Percentiles rank a stretch among this genome's conserved stretches.
phyloP scores from a whole-genome alignment of 2,113 vertebrate genomes.

The Vanacampus margaritifer region DNA sequence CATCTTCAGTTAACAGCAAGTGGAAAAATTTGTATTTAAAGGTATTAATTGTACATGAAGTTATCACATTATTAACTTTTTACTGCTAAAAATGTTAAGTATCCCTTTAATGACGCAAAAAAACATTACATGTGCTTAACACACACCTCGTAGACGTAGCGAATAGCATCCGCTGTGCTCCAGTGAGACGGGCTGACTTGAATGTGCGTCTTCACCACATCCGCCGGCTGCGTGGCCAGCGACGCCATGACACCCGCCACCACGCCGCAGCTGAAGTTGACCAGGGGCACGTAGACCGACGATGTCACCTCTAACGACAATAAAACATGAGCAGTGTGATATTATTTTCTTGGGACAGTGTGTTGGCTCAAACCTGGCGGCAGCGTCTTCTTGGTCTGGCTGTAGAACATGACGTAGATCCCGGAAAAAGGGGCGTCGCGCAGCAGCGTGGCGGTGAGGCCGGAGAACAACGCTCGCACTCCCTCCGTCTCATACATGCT shows the following conservation, averaged over 20 bases:
- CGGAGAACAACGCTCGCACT: constrained; percentile 84
- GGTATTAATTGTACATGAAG: too few relatives aligned
- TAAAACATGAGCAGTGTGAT: neutral
- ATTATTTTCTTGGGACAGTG: neutral
- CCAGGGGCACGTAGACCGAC: constrained; percentile 69
- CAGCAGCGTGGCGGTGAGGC: constrained; percentile 87
- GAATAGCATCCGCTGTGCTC: constrained; percentile 72
- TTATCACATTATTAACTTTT: too few relatives aligned
- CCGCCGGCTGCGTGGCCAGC: constrained; percentile 88
- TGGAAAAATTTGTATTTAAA: too few relatives aligned
- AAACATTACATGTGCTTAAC: neutral
- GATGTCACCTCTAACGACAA: constrained; percentile 73
- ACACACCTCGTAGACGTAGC: constrained; percentile 80
- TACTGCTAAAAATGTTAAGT: too few relatives aligned
- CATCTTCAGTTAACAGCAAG: too few relatives aligned
- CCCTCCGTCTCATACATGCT: constrained; percentile 85
- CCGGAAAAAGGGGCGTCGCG: constrained; percentile 94
- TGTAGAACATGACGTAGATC: constrained; percentile 98
- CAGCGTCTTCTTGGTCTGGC: constrained; percentile 80
- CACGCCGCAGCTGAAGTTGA: constrained; percentile 89
- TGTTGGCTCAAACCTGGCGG: constrained; percentile 67
- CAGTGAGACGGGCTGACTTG: constrained; percentile 79
- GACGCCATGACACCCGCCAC: constrained; percentile 90
- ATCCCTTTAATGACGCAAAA: neutral
- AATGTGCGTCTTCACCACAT: constrained; percentile 95